Conservation (phyloP, 2,113 vertebrate genomes). For the Mormyrus iriodes region DNA sequence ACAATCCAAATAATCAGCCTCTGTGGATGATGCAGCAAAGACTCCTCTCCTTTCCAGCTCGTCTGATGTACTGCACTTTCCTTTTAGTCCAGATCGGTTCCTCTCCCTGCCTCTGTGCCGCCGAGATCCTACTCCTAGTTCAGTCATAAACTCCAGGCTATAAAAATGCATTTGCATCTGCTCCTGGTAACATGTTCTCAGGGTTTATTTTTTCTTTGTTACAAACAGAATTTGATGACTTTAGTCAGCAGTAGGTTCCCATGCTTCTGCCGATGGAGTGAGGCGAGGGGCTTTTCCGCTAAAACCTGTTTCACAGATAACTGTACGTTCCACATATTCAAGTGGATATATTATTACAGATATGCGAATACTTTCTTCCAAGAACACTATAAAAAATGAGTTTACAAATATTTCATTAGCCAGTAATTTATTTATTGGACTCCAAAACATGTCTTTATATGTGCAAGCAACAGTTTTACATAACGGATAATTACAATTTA, state of each 20-base stretch:
- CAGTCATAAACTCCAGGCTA: not conserved
- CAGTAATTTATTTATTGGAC: not conserved
- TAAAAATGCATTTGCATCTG: not conserved
- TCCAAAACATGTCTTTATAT: no score
- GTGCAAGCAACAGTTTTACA: no score
- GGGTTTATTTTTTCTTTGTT: not conserved
- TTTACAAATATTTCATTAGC: not conserved
- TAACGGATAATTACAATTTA: no score
- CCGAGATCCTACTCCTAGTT: not conserved
- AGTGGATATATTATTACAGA: not conserved
- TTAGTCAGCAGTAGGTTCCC: not conserved
- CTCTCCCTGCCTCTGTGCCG: not conserved
- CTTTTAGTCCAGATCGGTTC: not conserved
- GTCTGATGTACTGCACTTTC: not conserved
- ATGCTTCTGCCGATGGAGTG: not conserved
- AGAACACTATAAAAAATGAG: not conserved
- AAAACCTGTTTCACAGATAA: not conserved
- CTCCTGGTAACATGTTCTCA: no score
- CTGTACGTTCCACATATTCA: not conserved
- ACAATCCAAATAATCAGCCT: slow-evolving; percentile 18
- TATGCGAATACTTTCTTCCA: not conserved
- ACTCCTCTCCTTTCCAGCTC: not conserved
- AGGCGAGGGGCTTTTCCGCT: not conserved
- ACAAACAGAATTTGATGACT: not conserved
- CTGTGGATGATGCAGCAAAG: not conserved